Conservation (phyloP, 2,113 vertebrate genomes). For the Carassius carassius region DNA sequence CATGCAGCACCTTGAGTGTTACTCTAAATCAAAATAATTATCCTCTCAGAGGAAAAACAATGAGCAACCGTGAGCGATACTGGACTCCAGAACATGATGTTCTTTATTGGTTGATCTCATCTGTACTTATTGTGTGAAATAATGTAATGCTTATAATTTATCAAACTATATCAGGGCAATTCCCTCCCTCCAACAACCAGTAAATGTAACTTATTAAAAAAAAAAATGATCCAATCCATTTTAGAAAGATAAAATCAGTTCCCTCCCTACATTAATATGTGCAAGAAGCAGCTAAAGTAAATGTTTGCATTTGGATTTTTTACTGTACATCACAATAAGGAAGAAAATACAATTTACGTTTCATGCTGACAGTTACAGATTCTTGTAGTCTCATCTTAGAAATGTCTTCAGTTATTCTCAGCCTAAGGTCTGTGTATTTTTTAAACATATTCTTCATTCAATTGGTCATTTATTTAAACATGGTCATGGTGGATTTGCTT, state of each 20-base stretch:
- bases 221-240: background rate
- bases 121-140: background rate
- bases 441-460: background rate
- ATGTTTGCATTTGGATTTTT: background rate
- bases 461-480: background rate
- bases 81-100: background rate
- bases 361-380: background rate
- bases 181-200: background rate
- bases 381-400: background rate
- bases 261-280: background rate
- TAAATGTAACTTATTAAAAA: background rate
- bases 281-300: background rate
- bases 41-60: background rate
- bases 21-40: slow-evolving; percentile 29
- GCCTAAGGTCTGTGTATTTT: background rate
- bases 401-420: background rate
- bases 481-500: background rate
- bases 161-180: background rate
- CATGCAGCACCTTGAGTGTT: slow-evolving; percentile 14
- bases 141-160: background rate
- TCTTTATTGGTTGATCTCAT: background rate
- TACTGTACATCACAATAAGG: background rate
- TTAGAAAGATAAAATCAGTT: background rate
- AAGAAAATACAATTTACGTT: background rate
- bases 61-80: background rate